Evolutionary conservation across 2,888 invertebrate species (phyloP).

Genomic region (Tridacna crocea): DNA sequence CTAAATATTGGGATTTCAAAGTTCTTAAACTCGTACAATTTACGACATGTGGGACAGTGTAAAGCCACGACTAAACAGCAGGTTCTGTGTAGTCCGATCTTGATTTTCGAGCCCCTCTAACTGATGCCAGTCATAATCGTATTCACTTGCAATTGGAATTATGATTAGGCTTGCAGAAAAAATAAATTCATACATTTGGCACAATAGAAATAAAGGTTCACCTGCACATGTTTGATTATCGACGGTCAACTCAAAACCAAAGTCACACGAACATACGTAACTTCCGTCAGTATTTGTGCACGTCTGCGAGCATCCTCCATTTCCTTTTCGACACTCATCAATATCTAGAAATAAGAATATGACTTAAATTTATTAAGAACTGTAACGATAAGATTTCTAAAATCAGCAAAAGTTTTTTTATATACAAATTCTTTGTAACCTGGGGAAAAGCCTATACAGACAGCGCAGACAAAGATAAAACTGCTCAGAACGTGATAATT

Average conservation of each 20-base stretch:
- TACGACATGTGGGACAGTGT: no score
- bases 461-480: not conserved
- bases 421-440: not conserved
- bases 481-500: not conserved
- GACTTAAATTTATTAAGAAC: not conserved
- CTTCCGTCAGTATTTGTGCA: slow-evolving; percentile 4
- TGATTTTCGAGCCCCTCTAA: no score
- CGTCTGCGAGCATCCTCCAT: not conserved
- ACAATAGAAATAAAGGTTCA: no score
- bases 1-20: no score
- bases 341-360: not conserved
- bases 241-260: slow-evolving; percentile 1
- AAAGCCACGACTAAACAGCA: no score
- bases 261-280: not conserved
- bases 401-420: not conserved
- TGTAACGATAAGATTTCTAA: not conserved
- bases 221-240: not conserved
- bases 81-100: no score
- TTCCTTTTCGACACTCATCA: slow-evolving; percentile 2
- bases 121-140: no score
- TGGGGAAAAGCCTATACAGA: not conserved
- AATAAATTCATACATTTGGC: no score
- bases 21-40: no score
- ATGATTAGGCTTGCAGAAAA: no score
- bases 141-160: no score